These are phyloP conservation scores for Synergus umbraculus DNA, from an alignment of 2,888 invertebrate genomes.

Conservation along the genomic window DNA sequence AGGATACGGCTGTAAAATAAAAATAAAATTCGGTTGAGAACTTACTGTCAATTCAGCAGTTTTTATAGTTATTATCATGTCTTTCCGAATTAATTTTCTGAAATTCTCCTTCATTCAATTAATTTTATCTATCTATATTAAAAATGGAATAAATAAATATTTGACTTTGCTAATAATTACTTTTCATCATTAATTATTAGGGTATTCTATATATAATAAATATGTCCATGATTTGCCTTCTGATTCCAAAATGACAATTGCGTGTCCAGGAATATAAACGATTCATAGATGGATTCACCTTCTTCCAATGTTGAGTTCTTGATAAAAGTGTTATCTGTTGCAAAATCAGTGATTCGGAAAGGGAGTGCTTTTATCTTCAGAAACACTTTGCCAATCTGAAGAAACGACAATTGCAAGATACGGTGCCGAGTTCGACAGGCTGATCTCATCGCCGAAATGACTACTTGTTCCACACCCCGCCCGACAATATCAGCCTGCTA, in stretches of 20 bases:
- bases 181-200: too few relatives aligned
- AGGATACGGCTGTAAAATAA: not conserved
- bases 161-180: too few relatives aligned
- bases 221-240: not conserved
- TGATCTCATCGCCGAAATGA: constrained; percentile 78
- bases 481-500: constrained; percentile 77
- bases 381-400: constrained; percentile 52
- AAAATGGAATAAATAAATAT: too few relatives aligned
- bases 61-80: not conserved
- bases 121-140: not conserved
- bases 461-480: constrained; percentile 74
- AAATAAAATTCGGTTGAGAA: not conserved
- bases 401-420: constrained; percentile 60
- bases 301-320: not conserved
- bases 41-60: not conserved
- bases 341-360: constrained; percentile 30
- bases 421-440: constrained; percentile 77
- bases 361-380: constrained; percentile 45
- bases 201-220: too few relatives aligned
- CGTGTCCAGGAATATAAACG: not conserved
- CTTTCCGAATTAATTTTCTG: not conserved
- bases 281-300: not conserved
- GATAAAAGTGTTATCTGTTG: constrained; percentile 15
- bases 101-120: not conserved
- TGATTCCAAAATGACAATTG: not conserved